Evolutionary conservation across 2,888 invertebrate genomes (phyloP).

Genomic region (Agonopterix heracliana): DNA sequence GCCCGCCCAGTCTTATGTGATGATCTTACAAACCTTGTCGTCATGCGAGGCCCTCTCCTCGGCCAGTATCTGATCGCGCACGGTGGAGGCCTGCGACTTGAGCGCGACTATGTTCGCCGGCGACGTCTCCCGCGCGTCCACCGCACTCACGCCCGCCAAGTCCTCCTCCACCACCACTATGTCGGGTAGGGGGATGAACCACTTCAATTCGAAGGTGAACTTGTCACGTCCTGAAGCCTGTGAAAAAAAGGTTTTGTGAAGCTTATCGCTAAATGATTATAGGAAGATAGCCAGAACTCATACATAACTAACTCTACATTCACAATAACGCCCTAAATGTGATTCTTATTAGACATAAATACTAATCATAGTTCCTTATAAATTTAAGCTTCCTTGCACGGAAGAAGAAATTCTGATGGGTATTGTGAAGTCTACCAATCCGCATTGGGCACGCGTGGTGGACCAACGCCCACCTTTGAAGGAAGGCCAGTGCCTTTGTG

Average conservation of each 20-base stretch:
- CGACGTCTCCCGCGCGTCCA: slow-evolving; percentile 76
- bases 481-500: no score
- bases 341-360: no score
- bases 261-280: no score
- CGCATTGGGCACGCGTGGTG: no score
- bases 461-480: no score
- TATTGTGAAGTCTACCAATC: no score
- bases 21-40: slow-evolving; percentile 77
- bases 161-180: slow-evolving; percentile 85
- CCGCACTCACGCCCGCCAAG: slow-evolving; percentile 45
- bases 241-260: not conserved
- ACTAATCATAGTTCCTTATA: no score
- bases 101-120: slow-evolving; percentile 89
- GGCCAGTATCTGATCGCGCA: slow-evolving; percentile 88
- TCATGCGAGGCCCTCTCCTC: slow-evolving; percentile 82
- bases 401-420: no score
- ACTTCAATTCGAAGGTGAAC: slow-evolving; percentile 93
- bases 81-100: slow-evolving; percentile 90
- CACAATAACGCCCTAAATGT: no score
- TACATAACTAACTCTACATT: no score
- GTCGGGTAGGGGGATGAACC: slow-evolving; percentile 93
- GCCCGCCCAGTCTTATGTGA: slow-evolving; percentile 76
- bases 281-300: no score
- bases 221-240: slow-evolving; percentile 90
- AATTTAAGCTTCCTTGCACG: no score